Evolutionary conservation across 2,113 vertebrate genomes (phyloP).

Genomic region (Semnopithecus entellus): DNA sequence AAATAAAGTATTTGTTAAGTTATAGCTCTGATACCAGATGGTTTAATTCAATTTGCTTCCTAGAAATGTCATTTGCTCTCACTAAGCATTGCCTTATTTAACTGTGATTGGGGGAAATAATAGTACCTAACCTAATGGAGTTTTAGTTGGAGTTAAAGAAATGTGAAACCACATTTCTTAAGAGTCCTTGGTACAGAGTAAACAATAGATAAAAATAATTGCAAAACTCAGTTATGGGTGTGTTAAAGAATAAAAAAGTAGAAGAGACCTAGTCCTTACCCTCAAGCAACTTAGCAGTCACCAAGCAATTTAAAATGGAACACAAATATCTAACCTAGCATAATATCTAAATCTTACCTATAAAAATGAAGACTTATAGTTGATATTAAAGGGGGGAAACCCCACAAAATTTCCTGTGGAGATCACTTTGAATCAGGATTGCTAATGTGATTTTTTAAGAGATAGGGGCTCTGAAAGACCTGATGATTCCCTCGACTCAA

Average conservation of each 20-base stretch:
- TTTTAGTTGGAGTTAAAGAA: background rate
- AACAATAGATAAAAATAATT: background rate
- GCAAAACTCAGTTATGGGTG: background rate
- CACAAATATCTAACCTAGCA: background rate
- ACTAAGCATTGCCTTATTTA: background rate
- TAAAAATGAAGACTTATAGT: background rate
- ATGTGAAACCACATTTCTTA: background rate
- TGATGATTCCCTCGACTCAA: fast-evolving
- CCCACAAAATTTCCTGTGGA: background rate
- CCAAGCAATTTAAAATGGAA: background rate
- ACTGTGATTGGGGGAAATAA: background rate
- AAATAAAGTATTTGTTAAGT: background rate
- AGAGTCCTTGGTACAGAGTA: background rate
- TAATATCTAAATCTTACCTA: background rate
- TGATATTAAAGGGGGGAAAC: background rate
- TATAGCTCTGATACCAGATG: background rate
- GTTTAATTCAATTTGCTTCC: background rate
- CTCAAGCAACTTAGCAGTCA: background rate
- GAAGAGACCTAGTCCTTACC: background rate
- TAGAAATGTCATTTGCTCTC: background rate
- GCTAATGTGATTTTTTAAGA: background rate
- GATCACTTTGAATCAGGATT: background rate
- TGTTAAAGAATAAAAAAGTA: background rate
- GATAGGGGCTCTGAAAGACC: background rate
- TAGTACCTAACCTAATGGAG: background rate